These are phyloP conservation scores for Schizaphis graminum DNA, from an alignment of 2,888 invertebrate genomes.

Conservation along the genomic window DNA sequence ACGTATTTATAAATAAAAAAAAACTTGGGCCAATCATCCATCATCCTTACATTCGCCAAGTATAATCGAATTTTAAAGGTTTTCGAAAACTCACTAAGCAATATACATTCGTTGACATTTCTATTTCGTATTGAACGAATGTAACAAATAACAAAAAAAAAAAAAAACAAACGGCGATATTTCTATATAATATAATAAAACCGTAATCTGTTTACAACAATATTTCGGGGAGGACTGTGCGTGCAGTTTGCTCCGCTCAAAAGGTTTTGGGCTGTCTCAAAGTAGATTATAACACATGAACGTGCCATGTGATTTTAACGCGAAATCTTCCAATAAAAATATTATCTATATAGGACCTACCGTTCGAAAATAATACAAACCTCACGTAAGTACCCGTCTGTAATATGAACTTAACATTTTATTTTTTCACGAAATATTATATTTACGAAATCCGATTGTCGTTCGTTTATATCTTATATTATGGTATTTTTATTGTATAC, in stretches of 20 bases:
- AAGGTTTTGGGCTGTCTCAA: neutral
- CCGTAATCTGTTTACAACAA: constrained; percentile 32
- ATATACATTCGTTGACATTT: constrained; percentile 6
- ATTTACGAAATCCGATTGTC: constrained; percentile 1
- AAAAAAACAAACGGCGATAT: constrained; percentile 3
- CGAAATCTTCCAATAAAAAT: constrained; percentile 25
- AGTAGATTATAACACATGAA: constrained; percentile 29
- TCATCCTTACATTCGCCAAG: neutral
- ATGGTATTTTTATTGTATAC: neutral
- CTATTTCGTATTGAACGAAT: neutral
- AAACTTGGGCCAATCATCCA: neutral
- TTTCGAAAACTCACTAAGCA: neutral
- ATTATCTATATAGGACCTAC: constrained; percentile 14
- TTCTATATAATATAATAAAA: neutral
- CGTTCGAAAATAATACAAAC: neutral
- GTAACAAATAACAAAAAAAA: neutral
- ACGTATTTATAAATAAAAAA: neutral
- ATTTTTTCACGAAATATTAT: neutral
- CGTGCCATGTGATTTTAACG: constrained; percentile 34
- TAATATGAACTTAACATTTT: neutral
- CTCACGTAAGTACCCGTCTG: neutral
- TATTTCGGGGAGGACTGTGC: neutral
- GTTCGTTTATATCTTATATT: neutral
- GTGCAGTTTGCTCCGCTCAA: constrained; percentile 1
- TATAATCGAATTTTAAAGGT: neutral